Base-by-base conservation (phyloP, 2,888 invertebrate genomes). In the Oscheius myriophilus region DNA sequence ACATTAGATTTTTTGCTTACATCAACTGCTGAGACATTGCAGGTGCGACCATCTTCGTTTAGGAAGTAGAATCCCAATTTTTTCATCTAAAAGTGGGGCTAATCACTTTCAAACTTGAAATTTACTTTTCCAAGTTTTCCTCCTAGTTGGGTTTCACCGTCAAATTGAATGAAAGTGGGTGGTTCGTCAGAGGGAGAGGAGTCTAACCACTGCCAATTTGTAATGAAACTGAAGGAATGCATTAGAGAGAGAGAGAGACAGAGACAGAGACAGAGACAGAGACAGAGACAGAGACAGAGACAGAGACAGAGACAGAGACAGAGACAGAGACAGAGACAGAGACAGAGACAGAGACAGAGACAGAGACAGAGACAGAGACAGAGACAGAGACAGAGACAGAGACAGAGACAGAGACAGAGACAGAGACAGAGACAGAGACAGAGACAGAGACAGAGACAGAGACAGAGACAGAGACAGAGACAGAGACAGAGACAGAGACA, bases 181-280 rank as follows among this genome's bases (percentile, higher is more conserved):
- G 73, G 58, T 25, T 62, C 66, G 2, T 66, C 45, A 6, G 54
- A 52, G 2, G 78, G 53, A 3, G 42, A 18, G 16, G 69, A 41
- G 59, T 75, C 73, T 11, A 84, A 66, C 84, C 84, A 84, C 53
- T 83, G 82, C 84, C 84, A 84, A 55, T 84, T 84, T 6, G 84
- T 79, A 25, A 84, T 80, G 23, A 78, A 26, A 49, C 83, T 84
- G 67, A 61, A 80, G 14, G 21, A 52, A 9, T 3, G 18, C 3
- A 49, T 18, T 49, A 45, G 14, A 16, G 46, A 12, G 18, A 12
- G 4, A n/a, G 16, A 4, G 16, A 42, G 16, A 42, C 11, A 33
- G 33, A 33, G 33, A 33, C 3, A 33, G 33, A 33, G 33, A 33
- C 4, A 26, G 23, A 43, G 21, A 51, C 18, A 55, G 41, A 16